These are phyloP conservation scores for Pegoplata infirma DNA, from an alignment of 2,888 invertebrate species.

Conservation along the genomic window DNA sequence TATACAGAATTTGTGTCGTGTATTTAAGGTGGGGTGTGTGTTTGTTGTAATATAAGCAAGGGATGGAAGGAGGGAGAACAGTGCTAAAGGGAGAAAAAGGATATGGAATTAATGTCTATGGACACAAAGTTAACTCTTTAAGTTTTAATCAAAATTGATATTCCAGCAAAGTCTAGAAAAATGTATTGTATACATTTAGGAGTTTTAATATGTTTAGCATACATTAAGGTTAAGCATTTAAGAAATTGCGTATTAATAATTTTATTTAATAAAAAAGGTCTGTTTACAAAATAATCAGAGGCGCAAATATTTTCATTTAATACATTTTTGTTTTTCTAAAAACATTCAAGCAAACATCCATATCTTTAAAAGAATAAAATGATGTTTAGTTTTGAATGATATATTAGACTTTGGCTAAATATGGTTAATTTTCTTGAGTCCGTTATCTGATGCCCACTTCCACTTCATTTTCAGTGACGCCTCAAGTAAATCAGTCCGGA, in stretches of 20 bases:
- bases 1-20: conserved; percentile 18
- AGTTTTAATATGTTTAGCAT: not conserved
- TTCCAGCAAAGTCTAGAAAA: not conserved
- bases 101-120: not conserved
- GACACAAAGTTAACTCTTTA: not conserved
- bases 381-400: no score
- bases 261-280: not conserved
- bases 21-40: conserved; percentile 2
- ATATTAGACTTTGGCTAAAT: no score
- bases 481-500: no score
- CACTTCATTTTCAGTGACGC: no score
- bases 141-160: not conserved
- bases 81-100: conserved; percentile 5
- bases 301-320: not conserved
- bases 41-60: no score
- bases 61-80: not conserved
- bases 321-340: no score
- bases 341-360: no score
- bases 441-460: no score
- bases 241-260: not conserved
- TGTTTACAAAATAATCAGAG: not conserved
- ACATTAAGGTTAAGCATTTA: not conserved
- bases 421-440: no score
- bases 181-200: not conserved
- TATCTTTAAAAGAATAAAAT: no score